Base-by-base conservation (phyloP, 2,797 vertebrate species). In the Masticophis lateralis region DNA sequence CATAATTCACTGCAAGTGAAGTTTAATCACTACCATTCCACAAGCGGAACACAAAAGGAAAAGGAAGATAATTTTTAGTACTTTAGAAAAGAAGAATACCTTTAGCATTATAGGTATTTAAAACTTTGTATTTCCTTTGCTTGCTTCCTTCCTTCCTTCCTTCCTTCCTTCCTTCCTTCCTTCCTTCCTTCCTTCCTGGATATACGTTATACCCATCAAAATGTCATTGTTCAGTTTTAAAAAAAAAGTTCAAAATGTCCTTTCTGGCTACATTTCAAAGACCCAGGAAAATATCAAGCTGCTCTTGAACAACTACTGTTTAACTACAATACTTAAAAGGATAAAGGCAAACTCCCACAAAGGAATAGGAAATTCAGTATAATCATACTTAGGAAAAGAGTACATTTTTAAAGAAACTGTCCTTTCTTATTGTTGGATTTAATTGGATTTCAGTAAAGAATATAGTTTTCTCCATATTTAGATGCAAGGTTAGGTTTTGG, bases 1-100 rank as follows among this genome's bases (percentile, higher is more conserved):
- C 89, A 74, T 93, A 91, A 91, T 93, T 93, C 61, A 37, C 37
- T 93, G 90, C 61, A 59, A 69, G 56, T 86, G 53, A 92, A 86
- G 57, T 63, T 92, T 86, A 93, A 37, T 63, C 12, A 88, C 37
- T 25, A 11, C 27, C 37, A 74, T 93, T 93, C 87, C 89, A 91
- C 27, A 87, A 37, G 3, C 22, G 55, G 69, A 47, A 16, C 28
- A 18, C 69, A 90, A 86, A 79, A 55, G 32, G 5, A 61, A 91
- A 83, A 74, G 32, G 5, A 69, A 83, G 27, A 32, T 53, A 86
- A 63, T 25, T 51, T 13, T 20, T 90, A 55, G 57, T 28, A 89
- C 69, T 89, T 61, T 89, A 69, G 61, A 87, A 90, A 57, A 28
- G 18, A 59, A 87, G 37, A 28, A 14, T 37, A 89, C 16, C 5